phyloP scores from a whole-genome alignment of 2,113 vertebrate genomes.

The Bujurquina vittata region DNA sequence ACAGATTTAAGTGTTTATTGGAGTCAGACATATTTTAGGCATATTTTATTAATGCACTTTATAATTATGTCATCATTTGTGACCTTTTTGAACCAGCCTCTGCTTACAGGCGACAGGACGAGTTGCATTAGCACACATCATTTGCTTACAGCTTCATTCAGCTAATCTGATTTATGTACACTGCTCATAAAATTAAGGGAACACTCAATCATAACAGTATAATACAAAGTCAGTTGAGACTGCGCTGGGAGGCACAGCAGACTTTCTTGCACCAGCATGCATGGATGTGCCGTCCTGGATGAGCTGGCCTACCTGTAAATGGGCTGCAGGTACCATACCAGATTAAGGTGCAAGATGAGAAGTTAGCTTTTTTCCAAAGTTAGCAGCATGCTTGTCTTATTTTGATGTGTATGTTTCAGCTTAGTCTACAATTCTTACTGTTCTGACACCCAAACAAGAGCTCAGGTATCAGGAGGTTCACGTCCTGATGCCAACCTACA shows the following conservation, averaged over 20 bases:
- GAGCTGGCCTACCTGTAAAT: not conserved
- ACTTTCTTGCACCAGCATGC: not conserved
- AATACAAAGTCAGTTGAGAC: not conserved
- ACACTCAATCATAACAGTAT: not conserved
- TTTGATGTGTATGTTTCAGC: not conserved
- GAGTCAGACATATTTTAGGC: not conserved
- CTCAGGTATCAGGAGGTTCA: too few relatives aligned
- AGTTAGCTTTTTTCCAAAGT: not conserved
- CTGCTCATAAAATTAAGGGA: constrained; percentile 5
- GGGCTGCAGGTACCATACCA: not conserved
- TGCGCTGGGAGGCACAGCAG: not conserved
- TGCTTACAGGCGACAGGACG: not conserved
- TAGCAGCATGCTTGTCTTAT: not conserved
- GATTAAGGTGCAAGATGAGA: not conserved
- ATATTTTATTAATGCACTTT: not conserved
- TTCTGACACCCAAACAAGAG: too few relatives aligned
- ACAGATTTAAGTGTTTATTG: not conserved
- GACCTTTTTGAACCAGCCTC: constrained; percentile 2
- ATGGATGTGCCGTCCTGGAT: not conserved
- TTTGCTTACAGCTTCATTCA: not conserved
- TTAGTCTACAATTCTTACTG: not conserved
- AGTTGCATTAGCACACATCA: not conserved
- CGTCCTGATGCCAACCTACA: too few relatives aligned
- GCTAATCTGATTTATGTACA: not conserved
- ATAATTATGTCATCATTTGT: not conserved